A percentile compares a stretch with the other conserved stretches of the same genome.
These are phyloP conservation scores for Cyphomyrus discorhynchus DNA, from an alignment of 2,113 vertebrate genomes.

Conservation along the genomic window DNA sequence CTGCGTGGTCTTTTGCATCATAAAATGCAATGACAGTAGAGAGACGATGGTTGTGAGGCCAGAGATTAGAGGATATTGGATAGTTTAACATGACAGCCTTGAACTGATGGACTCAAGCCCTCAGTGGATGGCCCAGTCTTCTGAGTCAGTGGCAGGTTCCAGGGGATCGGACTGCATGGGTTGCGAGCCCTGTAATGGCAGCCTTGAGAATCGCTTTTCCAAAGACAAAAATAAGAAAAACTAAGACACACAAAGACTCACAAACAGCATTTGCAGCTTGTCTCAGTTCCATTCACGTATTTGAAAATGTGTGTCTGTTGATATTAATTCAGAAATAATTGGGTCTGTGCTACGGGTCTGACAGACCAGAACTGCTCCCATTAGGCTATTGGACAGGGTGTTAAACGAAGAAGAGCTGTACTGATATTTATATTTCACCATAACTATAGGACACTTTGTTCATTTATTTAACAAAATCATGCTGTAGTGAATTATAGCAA, in stretches of 20 bases:
- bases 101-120: not conserved
- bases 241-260: not conserved
- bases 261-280: not conserved
- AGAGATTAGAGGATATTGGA: not conserved
- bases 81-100: not conserved
- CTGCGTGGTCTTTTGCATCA: not conserved
- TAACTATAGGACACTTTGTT: constrained; percentile 40
- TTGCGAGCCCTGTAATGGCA: not conserved
- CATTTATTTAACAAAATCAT: constrained; percentile 58
- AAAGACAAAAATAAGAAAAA: not conserved
- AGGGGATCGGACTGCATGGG: not conserved
- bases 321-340: constrained; percentile 23
- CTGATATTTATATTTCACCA: constrained; percentile 22
- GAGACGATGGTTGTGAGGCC: not conserved
- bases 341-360: not conserved
- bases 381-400: constrained; percentile 12
- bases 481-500: constrained; percentile 57
- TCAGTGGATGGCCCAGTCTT: not conserved
- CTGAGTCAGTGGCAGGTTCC: not conserved
- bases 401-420: constrained; percentile 13
- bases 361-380: constrained; percentile 19
- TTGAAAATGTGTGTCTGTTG: not conserved
- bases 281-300: not conserved
- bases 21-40: not conserved
- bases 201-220: not conserved